A percentile compares a stretch with the other conserved stretches of the same genome.
phyloP scores from a whole-genome alignment of 2,888 invertebrate genomes.

The Belgica antarctica region DNA sequence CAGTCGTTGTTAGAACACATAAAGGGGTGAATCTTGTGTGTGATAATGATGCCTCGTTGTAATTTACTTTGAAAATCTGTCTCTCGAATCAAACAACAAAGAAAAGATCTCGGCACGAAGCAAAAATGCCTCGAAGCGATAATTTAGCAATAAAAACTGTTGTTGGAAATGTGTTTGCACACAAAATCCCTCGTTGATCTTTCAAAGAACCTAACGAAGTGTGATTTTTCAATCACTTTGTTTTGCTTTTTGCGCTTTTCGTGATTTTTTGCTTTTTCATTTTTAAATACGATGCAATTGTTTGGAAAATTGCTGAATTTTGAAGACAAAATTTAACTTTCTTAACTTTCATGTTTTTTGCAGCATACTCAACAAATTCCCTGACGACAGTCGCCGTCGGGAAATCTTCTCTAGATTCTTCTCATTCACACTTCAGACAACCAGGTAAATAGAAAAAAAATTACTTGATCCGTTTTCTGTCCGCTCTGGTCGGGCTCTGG shows the following conservation, averaged over 20 bases:
- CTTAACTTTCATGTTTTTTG: too few species aligned
- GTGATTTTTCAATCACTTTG: slow-evolving; percentile 41
- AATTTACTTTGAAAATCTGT: slow-evolving; percentile 15
- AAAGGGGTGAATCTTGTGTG: slow-evolving; percentile 31
- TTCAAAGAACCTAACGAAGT: slow-evolving; percentile 39
- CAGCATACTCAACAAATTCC: slow-evolving; percentile 83
- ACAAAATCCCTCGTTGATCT: slow-evolving; percentile 10
- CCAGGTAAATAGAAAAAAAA: too few species aligned
- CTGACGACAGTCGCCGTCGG: slow-evolving; percentile 65
- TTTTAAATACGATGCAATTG: background rate
- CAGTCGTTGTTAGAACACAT: background rate
- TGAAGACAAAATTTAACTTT: background rate
- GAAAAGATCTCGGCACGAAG: too few species aligned
- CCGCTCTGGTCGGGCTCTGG: too few species aligned
- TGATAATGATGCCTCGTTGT: slow-evolving; percentile 19
- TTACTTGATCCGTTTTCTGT: too few species aligned
- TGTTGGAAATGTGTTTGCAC: background rate
- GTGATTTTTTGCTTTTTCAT: background rate
- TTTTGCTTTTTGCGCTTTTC: background rate
- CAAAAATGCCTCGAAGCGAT: slow-evolving; percentile 34
- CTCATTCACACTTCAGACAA: slow-evolving; percentile 85
- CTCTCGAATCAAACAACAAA: slow-evolving; percentile 8
- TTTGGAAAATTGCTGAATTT: too few species aligned
- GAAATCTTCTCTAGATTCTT: slow-evolving; percentile 80
- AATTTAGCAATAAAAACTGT: slow-evolving; percentile 37